These are phyloP conservation scores for Reinhardtius hippoglossoides DNA, from an alignment of 2,113 vertebrate genomes.

Conservation along the genomic window DNA sequence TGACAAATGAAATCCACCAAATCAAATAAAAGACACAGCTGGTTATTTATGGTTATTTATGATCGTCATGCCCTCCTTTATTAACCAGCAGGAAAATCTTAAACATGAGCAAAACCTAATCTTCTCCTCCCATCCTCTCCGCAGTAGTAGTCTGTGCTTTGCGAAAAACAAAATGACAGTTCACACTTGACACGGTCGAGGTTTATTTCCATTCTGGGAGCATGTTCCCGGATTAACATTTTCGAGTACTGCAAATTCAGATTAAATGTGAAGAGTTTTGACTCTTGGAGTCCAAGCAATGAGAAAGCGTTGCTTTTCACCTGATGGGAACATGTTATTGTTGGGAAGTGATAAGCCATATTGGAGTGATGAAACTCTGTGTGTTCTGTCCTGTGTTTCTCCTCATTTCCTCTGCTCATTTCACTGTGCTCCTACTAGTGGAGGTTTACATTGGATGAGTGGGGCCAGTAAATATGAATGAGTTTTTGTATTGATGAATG, in stretches of 20 bases:
- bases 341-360: constrained; percentile 59
- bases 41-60: neutral
- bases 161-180: neutral
- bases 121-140: neutral
- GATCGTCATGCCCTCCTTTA: neutral
- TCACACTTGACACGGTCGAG: neutral
- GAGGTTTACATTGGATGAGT: neutral
- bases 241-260: neutral
- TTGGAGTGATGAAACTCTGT: constrained; percentile 28
- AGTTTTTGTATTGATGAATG: constrained; percentile 5
- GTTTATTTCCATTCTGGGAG: neutral
- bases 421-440: constrained; percentile 18
- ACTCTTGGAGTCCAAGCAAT: neutral
- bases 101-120: neutral
- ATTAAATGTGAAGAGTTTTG: neutral
- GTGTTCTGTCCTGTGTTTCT: constrained; percentile 19
- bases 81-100: neutral
- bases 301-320: constrained; percentile 2
- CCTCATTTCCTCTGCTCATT: constrained; percentile 3
- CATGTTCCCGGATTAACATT: neutral
- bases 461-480: neutral
- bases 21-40: neutral
- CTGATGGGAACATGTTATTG: constrained; percentile 11
- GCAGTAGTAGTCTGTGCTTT: neutral
- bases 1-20: neutral